Evolutionary conservation across 1,140 invertebrate species (phyloP).

Genomic region (Drosophila watanabei): DNA sequence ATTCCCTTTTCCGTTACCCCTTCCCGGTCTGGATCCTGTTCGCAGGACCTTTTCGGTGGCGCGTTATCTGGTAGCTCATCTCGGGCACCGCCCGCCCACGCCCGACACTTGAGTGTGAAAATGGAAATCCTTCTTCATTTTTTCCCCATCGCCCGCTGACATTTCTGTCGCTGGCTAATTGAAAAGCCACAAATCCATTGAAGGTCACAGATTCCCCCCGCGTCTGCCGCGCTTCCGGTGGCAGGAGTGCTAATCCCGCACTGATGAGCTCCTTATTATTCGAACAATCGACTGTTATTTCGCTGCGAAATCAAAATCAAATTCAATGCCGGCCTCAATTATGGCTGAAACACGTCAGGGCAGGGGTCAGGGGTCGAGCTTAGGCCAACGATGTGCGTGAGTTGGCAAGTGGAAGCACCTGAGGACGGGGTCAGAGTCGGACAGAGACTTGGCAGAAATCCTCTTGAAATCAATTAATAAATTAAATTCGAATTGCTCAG

Average conservation of each 20-base stretch:
- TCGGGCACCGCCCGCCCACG: neutral
- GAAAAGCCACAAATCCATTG: constrained; percentile 40
- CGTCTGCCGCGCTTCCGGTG: constrained; percentile 2
- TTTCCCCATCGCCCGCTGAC: constrained; percentile 5
- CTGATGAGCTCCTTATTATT: constrained; percentile 18
- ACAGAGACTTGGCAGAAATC: neutral
- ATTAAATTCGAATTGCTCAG: neutral
- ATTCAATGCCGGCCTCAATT: constrained; percentile 4
- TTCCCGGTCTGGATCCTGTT: neutral
- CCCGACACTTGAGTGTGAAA: constrained; percentile 41
- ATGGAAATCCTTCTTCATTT: constrained; percentile 32
- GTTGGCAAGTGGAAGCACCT: neutral
- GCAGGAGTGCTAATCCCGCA: constrained; percentile 9
- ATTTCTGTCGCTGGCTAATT: constrained; percentile 38
- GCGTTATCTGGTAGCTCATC: constrained; percentile 24
- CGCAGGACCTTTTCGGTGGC: constrained; percentile 5
- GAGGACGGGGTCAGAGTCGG: too few relatives aligned
- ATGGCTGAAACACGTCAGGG: neutral
- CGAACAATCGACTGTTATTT: constrained; percentile 20
- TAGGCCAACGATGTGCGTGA: constrained; percentile 1
- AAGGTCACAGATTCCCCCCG: constrained; percentile 3
- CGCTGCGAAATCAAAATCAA: constrained; percentile 11
- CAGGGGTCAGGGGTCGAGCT: neutral
- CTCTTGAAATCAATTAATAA: constrained; percentile 12
- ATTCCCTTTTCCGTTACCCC: neutral